Evolutionary conservation across 64 coral and sea anemone species (phyloP), one percentile per base, ranked within the genome.

Genomic region (Dendronephthya gigantea): DNA sequence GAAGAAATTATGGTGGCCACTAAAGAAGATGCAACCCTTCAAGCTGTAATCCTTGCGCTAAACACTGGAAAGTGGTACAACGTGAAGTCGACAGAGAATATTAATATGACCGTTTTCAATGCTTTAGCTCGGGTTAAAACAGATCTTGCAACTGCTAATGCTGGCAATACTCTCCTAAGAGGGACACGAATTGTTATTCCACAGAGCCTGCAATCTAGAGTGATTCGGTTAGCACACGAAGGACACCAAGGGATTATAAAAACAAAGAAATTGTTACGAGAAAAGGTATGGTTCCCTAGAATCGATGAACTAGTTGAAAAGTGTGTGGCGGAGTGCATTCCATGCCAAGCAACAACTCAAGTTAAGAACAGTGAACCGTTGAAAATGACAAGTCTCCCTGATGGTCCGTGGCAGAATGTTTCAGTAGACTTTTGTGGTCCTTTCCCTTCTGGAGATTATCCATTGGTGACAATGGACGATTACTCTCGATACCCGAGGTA

Each of bases 201-300:
- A 17, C 29, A 58, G 2, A 52, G 14, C 6, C 9, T 38, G 28
- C 40, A 37, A 38, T 1, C 2, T n/a, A 31, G 37, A 16, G 49
- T 39, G 33, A 82, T 83, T 39, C 22, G 40, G 2, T 32, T 88
- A 15, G 86, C 69, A 22, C 68, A 55, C 33, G 86, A 88, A 58
- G 51, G 51, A 16, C 51, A 58, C 23, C 51, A 58, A n/a, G 51
- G 51, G 23, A 58, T 58, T 2, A 58, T 58, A 58, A 58, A 83
- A 14, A 89, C 38, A 0, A 83, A 69, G 19, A 65, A 47, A 22
- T 4, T 83, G 8, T 17, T 88, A 2, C 27, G 75, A 32, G 22
- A 88, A 35, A 88, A 88, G 29, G 51, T 89, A 41, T 88, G 87
- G 87, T 88, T 82, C 27, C 31, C 72, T 35, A 35, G 50, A 16